Evolutionary conservation across 2,797 vertebrate species (phyloP), one percentile per base, ranked within the genome.

Genomic region (Meriones psammophilus): DNA sequence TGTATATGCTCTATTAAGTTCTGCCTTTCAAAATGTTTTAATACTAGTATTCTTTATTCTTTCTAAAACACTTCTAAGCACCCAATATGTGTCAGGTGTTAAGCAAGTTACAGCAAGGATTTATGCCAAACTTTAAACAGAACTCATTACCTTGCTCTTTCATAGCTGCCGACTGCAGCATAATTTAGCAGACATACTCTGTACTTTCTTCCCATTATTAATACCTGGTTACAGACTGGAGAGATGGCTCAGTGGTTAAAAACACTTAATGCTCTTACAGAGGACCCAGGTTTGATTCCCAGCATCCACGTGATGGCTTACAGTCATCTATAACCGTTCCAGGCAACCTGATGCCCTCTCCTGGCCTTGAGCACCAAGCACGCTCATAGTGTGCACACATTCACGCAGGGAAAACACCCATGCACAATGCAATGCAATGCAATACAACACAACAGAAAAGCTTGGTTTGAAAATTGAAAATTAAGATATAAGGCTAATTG

Each of bases 1-100:
- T 50, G 9, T 50, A 50, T 30, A 28, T 39, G 89, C 30, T 68
- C 94, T 50, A 84, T 85, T 56, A 80, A 46, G 50, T 73, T 69
- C 77, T 78, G 36, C 69, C 39, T 80, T 69, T 76, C 64, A 12
- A 60, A 64, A 81, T 30, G n/a, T 94, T 86, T 91, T 96, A 96
- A 79, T 79, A 76, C n/a, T 88, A n/a, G 76, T 56, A 71, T 54
- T 76, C 7, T 94, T 86, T 85, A 33, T 88, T 79, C 78, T 69
- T 88, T 83, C 42, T 54, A 85, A 81, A 89, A 79, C 46, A 79
- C 56, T 68, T 71, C 64, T 73, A 89, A 89, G 60, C 14, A 87
- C 39, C 71, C 89, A 64, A 54, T 54, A 33, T 33, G 69, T 96
- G 91, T 36, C 86, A 96, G 76, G 36, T 64, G 60, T 18, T 69